These are phyloP conservation scores for Mastigias papua DNA, from an alignment of 30 jellyfish, hydroid and myxozoan species.

Conservation along the genomic window DNA sequence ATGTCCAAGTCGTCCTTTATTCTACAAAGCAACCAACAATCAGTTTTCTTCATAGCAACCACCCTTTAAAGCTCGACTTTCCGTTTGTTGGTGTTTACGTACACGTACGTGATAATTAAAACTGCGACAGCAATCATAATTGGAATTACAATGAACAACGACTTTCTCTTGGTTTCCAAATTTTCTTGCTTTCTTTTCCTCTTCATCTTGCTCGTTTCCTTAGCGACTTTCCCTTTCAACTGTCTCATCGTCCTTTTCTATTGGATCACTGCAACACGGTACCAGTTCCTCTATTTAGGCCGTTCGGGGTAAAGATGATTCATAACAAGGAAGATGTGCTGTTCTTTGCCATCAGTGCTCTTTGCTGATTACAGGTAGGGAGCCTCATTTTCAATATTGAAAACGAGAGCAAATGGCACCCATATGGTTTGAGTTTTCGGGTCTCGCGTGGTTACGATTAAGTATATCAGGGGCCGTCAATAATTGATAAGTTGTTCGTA, in stretches of 20 bases:
- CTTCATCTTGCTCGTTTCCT: constrained; percentile 96
- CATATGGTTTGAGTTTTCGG: too few relatives aligned
- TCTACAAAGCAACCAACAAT: neutral
- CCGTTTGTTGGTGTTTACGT: constrained; percentile 76
- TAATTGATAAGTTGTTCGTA: too few relatives aligned
- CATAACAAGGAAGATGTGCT: constrained; percentile 32
- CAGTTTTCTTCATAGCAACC: neutral
- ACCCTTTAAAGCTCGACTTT: constrained; percentile 36
- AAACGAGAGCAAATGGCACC: too few relatives aligned
- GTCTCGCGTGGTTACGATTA: too few relatives aligned
- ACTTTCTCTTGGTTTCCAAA: constrained; percentile 70
- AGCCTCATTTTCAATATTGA: neutral
- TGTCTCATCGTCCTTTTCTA: constrained; percentile 81
- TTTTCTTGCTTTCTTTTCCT: constrained; percentile 85
- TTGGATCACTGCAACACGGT: neutral
- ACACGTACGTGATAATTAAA: constrained; percentile 87
- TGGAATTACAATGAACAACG: constrained; percentile 87
- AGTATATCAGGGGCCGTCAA: too few relatives aligned
- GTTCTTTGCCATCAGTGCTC: too few relatives aligned
- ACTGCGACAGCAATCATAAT: constrained; percentile 68
- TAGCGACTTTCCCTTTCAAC: constrained; percentile 92
- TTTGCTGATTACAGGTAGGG: neutral
- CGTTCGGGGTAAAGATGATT: neutral
- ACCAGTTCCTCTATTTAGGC: neutral
- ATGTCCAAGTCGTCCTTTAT: too few relatives aligned